Percentiles rank a stretch among this genome's conserved stretches.
Conservation (phyloP, 2,797 vertebrate genomes). For the Microcaecilia unicolor region DNA sequence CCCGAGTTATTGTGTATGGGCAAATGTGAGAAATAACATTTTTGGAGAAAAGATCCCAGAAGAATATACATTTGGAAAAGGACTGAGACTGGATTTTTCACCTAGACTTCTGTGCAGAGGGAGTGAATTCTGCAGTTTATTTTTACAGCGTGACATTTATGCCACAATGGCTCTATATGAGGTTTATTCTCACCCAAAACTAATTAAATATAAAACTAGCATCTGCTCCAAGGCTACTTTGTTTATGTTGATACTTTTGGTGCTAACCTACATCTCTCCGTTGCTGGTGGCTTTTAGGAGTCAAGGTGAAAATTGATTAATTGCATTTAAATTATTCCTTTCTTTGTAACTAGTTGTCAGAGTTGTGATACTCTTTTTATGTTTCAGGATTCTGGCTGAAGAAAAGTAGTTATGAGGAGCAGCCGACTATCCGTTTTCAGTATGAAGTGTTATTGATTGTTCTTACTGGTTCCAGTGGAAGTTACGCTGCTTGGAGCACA, state of each 20-base stretch:
- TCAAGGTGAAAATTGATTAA: slow-evolving; percentile 63
- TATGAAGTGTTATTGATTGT: slow-evolving; percentile 75
- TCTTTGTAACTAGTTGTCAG: too few species aligned
- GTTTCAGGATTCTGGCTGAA: slow-evolving; percentile 82
- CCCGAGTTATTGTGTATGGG: too few species aligned
- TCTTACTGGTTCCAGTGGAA: slow-evolving; percentile 49
- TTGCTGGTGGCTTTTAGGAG: slow-evolving; percentile 84
- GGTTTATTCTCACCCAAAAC: slow-evolving; percentile 69
- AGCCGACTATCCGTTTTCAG: slow-evolving; percentile 76
- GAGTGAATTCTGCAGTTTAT: too few species aligned
- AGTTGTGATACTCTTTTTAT: background rate
- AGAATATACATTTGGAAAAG: too few species aligned
- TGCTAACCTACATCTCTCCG: slow-evolving; percentile 80
- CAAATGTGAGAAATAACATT: too few species aligned
- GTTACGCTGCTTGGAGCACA: slow-evolving; percentile 83
- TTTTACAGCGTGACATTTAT: rapidly evolving
- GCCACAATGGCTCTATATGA: slow-evolving; percentile 72
- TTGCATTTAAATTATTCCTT: too few species aligned
- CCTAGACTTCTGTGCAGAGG: too few species aligned
- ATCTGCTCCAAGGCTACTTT: slow-evolving; percentile 76
- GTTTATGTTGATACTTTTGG: slow-evolving; percentile 57
- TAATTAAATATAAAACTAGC: slow-evolving; percentile 69
- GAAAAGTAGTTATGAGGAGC: slow-evolving; percentile 81
- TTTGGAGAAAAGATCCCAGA: too few species aligned
- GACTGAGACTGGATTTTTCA: too few species aligned